Conservation (phyloP, 2,888 invertebrate genomes). For the Hirtodrosophila histrioides region DNA sequence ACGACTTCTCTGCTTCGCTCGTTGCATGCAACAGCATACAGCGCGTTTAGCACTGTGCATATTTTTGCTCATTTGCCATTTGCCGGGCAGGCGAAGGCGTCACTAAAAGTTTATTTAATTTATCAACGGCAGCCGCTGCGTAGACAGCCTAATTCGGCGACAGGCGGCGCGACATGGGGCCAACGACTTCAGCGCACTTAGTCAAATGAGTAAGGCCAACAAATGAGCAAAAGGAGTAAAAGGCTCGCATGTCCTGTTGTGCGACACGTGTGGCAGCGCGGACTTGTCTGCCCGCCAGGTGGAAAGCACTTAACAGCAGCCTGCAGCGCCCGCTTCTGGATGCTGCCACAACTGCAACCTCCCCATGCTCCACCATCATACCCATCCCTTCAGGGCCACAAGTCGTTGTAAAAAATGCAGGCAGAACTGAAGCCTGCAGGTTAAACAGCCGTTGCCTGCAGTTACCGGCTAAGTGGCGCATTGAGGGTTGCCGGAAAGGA, state of each 20-base stretch:
- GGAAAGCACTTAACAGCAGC: slow-evolving; percentile 68
- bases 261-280: slow-evolving; percentile 37
- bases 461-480: slow-evolving; percentile 49
- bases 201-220: slow-evolving; percentile 76
- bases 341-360: not conserved
- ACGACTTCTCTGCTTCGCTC: slow-evolving; percentile 28
- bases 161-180: slow-evolving; percentile 32
- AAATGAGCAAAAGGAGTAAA: slow-evolving; percentile 69
- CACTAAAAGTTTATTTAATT: slow-evolving; percentile 60
- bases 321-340: not conserved
- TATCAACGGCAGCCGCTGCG: slow-evolving; percentile 38
- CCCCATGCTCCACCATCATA: slow-evolving; percentile 4
- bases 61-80: no score
- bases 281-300: slow-evolving; percentile 63
- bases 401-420: slow-evolving; percentile 40
- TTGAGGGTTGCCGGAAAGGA: slow-evolving; percentile 44
- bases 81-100: not conserved
- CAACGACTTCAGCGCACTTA: slow-evolving; percentile 80
- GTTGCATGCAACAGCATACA: slow-evolving; percentile 12
- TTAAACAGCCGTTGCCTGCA: slow-evolving; percentile 46
- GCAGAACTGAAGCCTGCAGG: slow-evolving; percentile 26
- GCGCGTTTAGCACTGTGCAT: slow-evolving; percentile 32
- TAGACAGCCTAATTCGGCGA: slow-evolving; percentile 67
- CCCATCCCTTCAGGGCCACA: slow-evolving; percentile 17
- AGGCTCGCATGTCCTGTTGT: slow-evolving; percentile 48